Evolutionary conservation across 2,888 invertebrate species (phyloP), one percentile per base, ranked within the genome.

Genomic region (Heliconius erato): DNA sequence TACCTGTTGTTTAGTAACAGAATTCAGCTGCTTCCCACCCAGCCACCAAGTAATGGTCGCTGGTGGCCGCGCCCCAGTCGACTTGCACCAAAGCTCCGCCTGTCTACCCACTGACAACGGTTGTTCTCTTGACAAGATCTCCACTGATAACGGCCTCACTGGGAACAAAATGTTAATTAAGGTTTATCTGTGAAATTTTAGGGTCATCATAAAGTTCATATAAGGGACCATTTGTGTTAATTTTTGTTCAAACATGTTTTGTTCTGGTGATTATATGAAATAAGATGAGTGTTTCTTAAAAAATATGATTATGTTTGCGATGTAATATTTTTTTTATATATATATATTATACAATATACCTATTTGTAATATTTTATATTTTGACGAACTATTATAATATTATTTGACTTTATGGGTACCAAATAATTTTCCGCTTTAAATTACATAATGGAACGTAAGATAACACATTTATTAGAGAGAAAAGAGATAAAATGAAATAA

Each of bases 31-130:
- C 86, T 97, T 97, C 54, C 97, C 97, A 85, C 97, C 98, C 92
- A 98, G 97, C 97, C 97, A 98, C 98, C 99, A 99, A 0, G 97
- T 97, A 84, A 99, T 97, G 88, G 97, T 97, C 0, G 98, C 98
- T 0, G 98, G 98, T 1, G 99, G 98, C 84, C 98, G 95, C 7
- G 99, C 98, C 23, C 99, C 99, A 79, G 97, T 97, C 0, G 98
- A 97, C 91, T 97, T 97, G 90, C 99, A 99, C 90, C 97, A 97
- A 84, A 99, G 96, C 90, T 98, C 98, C 87, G 98, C 98, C 90
- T 97, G 97, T 88, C 98, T 96, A 86, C 98, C 98, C 4, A 98
- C 98, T 44, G 98, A 98, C 85, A 98, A 96, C 0, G 98, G 98
- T 88, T 98, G 98, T 90, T 98, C 98, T 91, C 97, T 97, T 88